Conservation (phyloP, 2,113 vertebrate species). For the Pterocles burchelli region DNA sequence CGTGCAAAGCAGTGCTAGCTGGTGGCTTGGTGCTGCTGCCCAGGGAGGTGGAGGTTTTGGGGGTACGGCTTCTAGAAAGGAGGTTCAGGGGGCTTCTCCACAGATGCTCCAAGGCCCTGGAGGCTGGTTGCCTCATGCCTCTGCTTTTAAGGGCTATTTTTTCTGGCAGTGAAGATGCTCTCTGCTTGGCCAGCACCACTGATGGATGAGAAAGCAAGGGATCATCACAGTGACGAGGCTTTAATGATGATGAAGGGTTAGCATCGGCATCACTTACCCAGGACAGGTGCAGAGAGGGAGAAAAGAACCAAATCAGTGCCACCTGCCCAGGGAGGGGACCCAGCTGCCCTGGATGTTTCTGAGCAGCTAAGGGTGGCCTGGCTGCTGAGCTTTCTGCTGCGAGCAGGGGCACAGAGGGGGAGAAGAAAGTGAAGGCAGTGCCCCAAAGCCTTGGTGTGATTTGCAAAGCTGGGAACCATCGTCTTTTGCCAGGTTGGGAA, state of each 20-base stretch:
- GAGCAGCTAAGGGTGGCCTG: not conserved
- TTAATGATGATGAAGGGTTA: not conserved
- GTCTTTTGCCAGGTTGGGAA: not conserved
- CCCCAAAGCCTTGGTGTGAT: not conserved
- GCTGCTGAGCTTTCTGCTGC: not conserved
- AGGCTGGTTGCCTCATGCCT: not conserved
- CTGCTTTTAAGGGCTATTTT: not conserved
- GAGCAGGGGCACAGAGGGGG: not conserved
- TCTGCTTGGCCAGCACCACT: not conserved
- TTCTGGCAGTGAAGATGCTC: not conserved
- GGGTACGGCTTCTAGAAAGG: not conserved
- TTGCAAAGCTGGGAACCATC: not conserved
- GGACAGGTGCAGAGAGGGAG: not conserved
- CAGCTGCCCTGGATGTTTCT: fast-evolving
- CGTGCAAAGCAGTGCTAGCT: not conserved
- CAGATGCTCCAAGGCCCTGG: not conserved
- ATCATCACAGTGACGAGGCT: not conserved
- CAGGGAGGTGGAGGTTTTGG: no score
- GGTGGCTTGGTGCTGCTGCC: not conserved
- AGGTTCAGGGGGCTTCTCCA: not conserved
- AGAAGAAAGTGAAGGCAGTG: not conserved
- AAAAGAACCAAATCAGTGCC: not conserved
- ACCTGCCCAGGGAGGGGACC: fast-evolving
- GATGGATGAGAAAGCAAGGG: not conserved
- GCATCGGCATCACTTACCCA: not conserved